Evolutionary conservation across 1,140 invertebrate species (phyloP), one percentile per base, ranked within the genome.

Genomic region (Lepidurus arcticus): DNA sequence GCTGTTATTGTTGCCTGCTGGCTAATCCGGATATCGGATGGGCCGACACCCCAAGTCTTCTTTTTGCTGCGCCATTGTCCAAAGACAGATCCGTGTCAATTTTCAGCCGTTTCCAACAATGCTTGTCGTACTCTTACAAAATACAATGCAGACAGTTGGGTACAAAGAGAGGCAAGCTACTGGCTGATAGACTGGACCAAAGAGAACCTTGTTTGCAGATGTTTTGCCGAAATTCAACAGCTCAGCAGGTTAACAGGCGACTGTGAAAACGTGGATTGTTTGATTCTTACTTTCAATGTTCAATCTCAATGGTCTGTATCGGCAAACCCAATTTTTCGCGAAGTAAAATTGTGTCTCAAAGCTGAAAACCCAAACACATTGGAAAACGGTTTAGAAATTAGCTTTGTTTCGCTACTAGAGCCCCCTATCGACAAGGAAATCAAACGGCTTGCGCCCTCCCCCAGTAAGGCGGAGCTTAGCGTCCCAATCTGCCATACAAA

Each of bases 21-120:
- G 53, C 53, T 65, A 65, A 65, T 65, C 53, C 53, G 53, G 53
- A 65, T 65, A 65, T 65, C 53, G 53, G 53, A 65, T 65, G 53
- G 53, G 16, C 53, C 53, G 53, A 21, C 53, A 65, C 53, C 53
- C 53, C 53, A 65, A 65, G 53, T 65, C 53, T 65, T 65, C 53
- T 65, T 65, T 65, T 65, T 13, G 53, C 53, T 65, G 16, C 16
- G 6, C 6, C 13, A 65, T 65, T 65, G 53, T 65, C 21, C 53
- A 65, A 65, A 65, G 53, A 65, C 21, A 65, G 53, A 65, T 65
- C 53, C 53, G 53, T 16, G 53, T 65, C 53, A 65, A 65, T 65
- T 65, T 65, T 13, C 53, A 65, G 53, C 53, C 53, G 53, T 65
- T 65, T 65, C 13, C 53, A 65, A 65, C 53, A 65, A 65, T n/a